These are phyloP conservation scores for Halcyon senegalensis DNA, from an alignment of 2,113 vertebrate species.

Conservation along the genomic window DNA sequence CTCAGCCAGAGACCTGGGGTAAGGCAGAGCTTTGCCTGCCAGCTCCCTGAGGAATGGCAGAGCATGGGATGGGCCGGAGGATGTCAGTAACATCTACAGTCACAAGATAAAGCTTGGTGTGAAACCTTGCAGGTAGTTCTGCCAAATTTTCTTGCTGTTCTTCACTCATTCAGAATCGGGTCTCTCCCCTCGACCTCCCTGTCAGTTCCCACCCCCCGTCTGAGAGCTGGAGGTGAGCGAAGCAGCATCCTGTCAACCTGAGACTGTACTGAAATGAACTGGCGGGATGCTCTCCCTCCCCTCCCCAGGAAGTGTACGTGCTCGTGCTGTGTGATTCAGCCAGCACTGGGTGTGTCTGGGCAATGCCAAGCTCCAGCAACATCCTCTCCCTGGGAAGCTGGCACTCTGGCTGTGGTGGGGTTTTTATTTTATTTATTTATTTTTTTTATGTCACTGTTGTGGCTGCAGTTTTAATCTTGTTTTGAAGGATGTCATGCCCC, in stretches of 20 bases:
- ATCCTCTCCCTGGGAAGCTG: not conserved
- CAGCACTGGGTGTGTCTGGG: constrained; percentile 24
- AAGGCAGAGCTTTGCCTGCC: not conserved
- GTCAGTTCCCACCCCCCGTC: not conserved
- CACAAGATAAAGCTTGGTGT: not conserved
- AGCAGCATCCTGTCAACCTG: not conserved
- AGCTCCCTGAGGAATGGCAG: not conserved
- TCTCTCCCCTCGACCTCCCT: not conserved
- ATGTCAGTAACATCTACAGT: rapidly evolving
- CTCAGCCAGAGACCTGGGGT: not conserved
- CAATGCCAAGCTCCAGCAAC: not conserved
- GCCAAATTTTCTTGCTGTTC: not conserved
- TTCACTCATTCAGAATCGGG: not conserved
- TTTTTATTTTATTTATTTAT: no score
- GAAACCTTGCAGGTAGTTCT: not conserved
- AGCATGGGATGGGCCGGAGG: not conserved
- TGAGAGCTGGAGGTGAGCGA: not conserved
- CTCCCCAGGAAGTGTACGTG: rapidly evolving
- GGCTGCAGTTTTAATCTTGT: not conserved
- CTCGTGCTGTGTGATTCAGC: not conserved
- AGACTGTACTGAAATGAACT: not conserved
- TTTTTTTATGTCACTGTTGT: not conserved
- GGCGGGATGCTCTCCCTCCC: not conserved
- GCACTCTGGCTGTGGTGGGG: not conserved
- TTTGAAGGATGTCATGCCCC: not conserved